These are phyloP conservation scores for Drosophila repleta DNA, from an alignment of 1,140 invertebrate species.

Conservation along the genomic window DNA sequence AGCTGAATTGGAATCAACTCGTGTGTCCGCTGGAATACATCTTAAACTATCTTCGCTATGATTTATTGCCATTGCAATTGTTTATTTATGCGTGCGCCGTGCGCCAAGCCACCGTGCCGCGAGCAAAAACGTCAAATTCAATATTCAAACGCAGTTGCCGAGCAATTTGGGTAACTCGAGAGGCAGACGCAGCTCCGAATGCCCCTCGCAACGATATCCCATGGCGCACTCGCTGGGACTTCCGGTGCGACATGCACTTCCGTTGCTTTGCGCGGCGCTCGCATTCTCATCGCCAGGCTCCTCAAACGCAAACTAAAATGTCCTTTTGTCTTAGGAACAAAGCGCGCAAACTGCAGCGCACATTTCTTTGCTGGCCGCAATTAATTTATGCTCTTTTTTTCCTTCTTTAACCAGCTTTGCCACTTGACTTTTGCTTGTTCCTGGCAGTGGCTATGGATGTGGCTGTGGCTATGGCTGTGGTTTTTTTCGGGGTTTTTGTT, in stretches of 20 bases:
- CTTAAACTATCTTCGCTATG: slow-evolving; percentile 30
- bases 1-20: slow-evolving; percentile 5
- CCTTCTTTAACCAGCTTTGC: slow-evolving; percentile 46
- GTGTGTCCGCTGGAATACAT: not conserved
- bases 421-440: slow-evolving; percentile 74
- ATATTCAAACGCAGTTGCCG: slow-evolving; percentile 65
- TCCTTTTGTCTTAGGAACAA: slow-evolving; percentile 55
- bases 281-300: slow-evolving; percentile 48
- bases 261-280: slow-evolving; percentile 58
- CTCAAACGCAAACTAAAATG: slow-evolving; percentile 42
- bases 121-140: slow-evolving; percentile 61
- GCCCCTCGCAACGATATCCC: not conserved
- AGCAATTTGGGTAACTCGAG: slow-evolving; percentile 32
- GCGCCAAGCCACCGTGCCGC: slow-evolving; percentile 28
- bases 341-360: slow-evolving; percentile 43
- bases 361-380: slow-evolving; percentile 59
- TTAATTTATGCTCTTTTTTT: slow-evolving; percentile 75
- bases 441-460: slow-evolving; percentile 1
- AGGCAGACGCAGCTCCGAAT: not conserved
- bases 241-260: slow-evolving; percentile 79
- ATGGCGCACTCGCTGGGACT: slow-evolving; percentile 35
- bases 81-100: slow-evolving; percentile 56
- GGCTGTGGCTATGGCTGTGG: no score
- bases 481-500: slow-evolving; percentile 27
- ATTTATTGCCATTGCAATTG: slow-evolving; percentile 65